These are phyloP conservation scores for Ectropis crepuscularia DNA, from an alignment of 2,888 invertebrate species.

Conservation along the genomic window DNA sequence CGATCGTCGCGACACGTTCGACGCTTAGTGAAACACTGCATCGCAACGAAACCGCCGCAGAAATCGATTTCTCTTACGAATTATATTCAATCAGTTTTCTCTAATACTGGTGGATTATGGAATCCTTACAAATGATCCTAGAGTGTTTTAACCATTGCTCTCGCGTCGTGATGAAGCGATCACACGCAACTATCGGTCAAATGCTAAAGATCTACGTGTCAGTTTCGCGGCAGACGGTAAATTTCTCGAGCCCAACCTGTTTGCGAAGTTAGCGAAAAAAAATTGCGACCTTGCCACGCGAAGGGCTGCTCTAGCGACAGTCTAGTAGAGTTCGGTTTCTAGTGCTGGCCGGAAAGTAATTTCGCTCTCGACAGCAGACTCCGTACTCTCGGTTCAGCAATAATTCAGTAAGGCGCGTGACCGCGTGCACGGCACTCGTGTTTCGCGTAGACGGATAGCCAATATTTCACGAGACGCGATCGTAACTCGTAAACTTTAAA, in stretches of 20 bases:
- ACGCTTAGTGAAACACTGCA: slow-evolving; percentile 27
- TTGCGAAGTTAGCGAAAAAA: slow-evolving; percentile 56
- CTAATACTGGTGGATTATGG: slow-evolving; percentile 37
- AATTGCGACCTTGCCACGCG: slow-evolving; percentile 49
- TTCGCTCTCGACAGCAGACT: slow-evolving; percentile 75
- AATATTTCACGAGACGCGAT: slow-evolving; percentile 51
- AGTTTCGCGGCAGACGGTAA: slow-evolving; percentile 66
- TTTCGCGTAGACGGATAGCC: slow-evolving; percentile 45
- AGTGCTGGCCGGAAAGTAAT: slow-evolving; percentile 68
- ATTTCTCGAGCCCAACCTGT: slow-evolving; percentile 75
- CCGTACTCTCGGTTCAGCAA: slow-evolving; percentile 59
- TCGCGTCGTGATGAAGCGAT: slow-evolving; percentile 43
- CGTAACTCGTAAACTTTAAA: slow-evolving; percentile 56
- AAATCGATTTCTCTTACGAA: slow-evolving; percentile 40
- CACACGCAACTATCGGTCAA: slow-evolving; percentile 59
- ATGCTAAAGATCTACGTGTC: slow-evolving; percentile 58
- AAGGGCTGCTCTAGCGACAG: slow-evolving; percentile 57
- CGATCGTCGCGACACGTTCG: slow-evolving; percentile 28
- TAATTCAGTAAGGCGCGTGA: slow-evolving; percentile 79
- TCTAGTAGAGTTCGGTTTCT: slow-evolving; percentile 56
- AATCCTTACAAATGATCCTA: slow-evolving; percentile 41
- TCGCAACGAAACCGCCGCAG: slow-evolving; percentile 25
- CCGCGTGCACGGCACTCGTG: slow-evolving; percentile 62
- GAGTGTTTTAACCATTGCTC: slow-evolving; percentile 33
- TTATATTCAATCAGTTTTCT: slow-evolving; percentile 39